Evolutionary conservation across 1,140 invertebrate species (phyloP).

Genomic region (Eufriesea mexicana): DNA sequence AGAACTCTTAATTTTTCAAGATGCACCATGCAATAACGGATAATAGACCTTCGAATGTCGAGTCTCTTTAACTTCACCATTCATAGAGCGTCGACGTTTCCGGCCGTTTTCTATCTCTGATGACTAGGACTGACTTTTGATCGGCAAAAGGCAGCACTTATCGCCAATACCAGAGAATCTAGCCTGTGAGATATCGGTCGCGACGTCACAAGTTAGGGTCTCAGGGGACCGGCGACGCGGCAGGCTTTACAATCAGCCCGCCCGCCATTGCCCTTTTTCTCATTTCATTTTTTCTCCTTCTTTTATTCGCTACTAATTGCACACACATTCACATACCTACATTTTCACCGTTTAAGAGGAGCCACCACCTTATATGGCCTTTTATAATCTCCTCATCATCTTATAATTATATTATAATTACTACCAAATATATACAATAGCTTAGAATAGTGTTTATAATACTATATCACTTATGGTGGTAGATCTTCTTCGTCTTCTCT

Average conservation of each 20-base stretch:
- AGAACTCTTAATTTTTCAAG: not conserved
- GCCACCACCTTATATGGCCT: not conserved
- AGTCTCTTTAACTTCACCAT: constrained; percentile 19
- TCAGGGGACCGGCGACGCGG: constrained; percentile 87
- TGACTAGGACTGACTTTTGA: constrained; percentile 79
- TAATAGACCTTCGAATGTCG: constrained; percentile 14
- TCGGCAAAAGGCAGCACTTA: constrained; percentile 81
- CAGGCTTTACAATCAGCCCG: constrained; percentile 79
- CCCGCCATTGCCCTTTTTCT: constrained; percentile 72
- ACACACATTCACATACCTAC: not conserved
- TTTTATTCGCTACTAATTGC: not conserved
- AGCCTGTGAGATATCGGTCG: constrained; percentile 86
- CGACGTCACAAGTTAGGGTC: constrained; percentile 89
- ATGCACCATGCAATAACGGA: not conserved
- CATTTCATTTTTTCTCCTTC: constrained; percentile 23
- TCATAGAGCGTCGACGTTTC: constrained; percentile 37
- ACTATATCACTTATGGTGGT: not conserved
- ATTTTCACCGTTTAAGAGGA: not conserved
- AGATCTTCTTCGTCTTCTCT: not conserved
- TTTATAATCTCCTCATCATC: not conserved
- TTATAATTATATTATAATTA: not conserved
- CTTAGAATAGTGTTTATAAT: not conserved
- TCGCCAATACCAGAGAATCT: constrained; percentile 88
- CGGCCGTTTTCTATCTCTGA: constrained; percentile 68
- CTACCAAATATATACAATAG: not conserved